Percentiles rank a stretch among this genome's conserved stretches.
Evolutionary conservation across 2,888 invertebrate genomes (phyloP).

Genomic region (Ryuthela nishihirai): DNA sequence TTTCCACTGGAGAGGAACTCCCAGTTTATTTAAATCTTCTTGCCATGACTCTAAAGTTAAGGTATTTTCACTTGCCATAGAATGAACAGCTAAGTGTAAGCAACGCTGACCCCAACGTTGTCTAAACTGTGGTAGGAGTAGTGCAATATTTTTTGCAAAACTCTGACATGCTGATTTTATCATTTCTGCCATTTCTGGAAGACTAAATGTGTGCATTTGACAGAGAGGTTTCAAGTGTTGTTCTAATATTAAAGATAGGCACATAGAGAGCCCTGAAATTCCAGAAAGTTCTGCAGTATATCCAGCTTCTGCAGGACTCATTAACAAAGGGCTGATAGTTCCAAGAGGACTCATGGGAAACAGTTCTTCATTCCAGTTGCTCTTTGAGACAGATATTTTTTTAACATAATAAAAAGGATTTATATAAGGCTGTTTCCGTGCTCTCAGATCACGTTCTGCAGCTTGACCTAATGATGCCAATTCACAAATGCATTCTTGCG

Average conservation of each 20-base stretch:
- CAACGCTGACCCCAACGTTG: neutral
- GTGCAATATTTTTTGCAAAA: slow-evolving; percentile 1
- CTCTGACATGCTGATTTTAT: neutral
- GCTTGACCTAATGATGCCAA: slow-evolving; percentile 23
- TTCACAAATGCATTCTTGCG: neutral
- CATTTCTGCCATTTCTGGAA: neutral
- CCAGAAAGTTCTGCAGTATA: slow-evolving; percentile 5
- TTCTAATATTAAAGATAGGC: slow-evolving; percentile 6
- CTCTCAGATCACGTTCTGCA: slow-evolving; percentile 20
- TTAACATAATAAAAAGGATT: slow-evolving; percentile 22
- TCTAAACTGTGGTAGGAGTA: neutral
- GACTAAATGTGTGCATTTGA: neutral
- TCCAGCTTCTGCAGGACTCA: slow-evolving; percentile 9
- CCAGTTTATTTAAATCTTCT: neutral
- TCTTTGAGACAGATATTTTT: neutral
- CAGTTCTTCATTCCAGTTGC: slow-evolving; percentile 4
- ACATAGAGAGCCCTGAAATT: slow-evolving; percentile 4
- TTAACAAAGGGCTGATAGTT: slow-evolving; percentile 19
- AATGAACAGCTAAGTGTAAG: neutral
- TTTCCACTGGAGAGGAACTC: neutral
- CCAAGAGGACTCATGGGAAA: slow-evolving; percentile 15
- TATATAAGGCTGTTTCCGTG: slow-evolving; percentile 25
- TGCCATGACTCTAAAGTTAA: neutral
- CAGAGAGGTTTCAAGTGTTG: neutral
- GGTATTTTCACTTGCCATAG: neutral